Base-by-base conservation (phyloP, 2,888 invertebrate genomes). In the Andrena marginata region DNA sequence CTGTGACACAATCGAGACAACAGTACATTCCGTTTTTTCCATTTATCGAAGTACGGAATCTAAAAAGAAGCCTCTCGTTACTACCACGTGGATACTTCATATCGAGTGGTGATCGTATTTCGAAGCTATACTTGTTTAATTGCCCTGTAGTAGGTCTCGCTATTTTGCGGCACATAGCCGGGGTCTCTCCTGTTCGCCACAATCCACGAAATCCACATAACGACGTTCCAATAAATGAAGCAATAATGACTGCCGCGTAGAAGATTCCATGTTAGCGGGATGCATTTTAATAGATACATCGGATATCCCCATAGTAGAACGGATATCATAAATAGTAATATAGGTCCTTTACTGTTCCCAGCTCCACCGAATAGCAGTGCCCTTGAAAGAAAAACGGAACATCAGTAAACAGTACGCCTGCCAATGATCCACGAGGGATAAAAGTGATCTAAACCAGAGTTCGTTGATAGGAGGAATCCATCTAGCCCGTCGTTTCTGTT, bases 161-260 rank as follows among this genome's bases (percentile, higher is more conserved):
- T 97, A 93, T 98, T 98, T 91, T 97, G 96, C 0, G 98, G 97
- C 78, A 98, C 96, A 91, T 97, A 98, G 20, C 98, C 98, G 0
- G 98, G 98, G 94, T 98, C 98, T 71, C 97, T 96, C 23, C 98
- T 96, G 92, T 98, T 98, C 4, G 98, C 98, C 65, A 98, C 96
- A 75, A 98, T 96, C 97, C 98, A 98, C 90, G 98, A 97, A 10
- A 98, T 95, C 98, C 98, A 98, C 98, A 99, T 98, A 10, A 98
- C 96, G 5, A 96, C 95, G 94, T 98, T 98, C 97, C 98, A 97
- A 91, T 98, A 97, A 84, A 98, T 96, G 93, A 98, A 99, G 91
- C 97, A 97, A 90, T 98, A 97, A 93, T 98, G 98, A 0, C 97
- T 97, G 0, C 97, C 96, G 0, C 98, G 96, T 56, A 98, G 94